Evolutionary conservation across 2,113 vertebrate genomes (phyloP).

Genomic region (Bubo blakistoni): DNA sequence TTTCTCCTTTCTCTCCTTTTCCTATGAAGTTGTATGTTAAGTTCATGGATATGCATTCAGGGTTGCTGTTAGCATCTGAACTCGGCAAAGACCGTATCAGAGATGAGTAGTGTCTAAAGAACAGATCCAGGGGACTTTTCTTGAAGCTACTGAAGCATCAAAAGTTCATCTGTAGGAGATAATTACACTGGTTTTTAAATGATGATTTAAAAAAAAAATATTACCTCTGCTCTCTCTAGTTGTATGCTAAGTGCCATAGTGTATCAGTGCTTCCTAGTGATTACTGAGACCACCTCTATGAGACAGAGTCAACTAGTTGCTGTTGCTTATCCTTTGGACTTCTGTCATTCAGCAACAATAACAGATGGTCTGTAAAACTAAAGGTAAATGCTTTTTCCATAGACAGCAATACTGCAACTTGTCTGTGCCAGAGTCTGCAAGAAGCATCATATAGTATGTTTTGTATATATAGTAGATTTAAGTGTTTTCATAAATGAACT

Average conservation of each 20-base stretch:
- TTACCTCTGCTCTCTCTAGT: background rate
- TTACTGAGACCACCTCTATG: background rate
- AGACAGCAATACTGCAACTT: background rate
- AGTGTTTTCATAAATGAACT: background rate
- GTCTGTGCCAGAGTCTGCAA: background rate
- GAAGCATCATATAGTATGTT: background rate
- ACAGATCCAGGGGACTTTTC: background rate
- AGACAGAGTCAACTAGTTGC: background rate
- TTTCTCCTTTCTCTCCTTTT: background rate
- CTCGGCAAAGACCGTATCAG: background rate
- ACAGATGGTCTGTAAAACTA: background rate
- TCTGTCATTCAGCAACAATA: background rate
- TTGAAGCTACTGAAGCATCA: background rate
- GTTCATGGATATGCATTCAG: background rate
- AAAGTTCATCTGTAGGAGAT: background rate
- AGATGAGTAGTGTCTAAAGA: background rate
- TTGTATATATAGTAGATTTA: background rate
- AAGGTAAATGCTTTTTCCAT: background rate
- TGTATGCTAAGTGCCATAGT: background rate
- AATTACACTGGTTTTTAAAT: background rate
- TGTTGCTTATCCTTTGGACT: background rate
- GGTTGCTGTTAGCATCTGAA: background rate
- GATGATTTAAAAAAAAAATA: background rate
- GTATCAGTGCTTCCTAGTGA: background rate
- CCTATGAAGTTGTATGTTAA: background rate